These are phyloP conservation scores for Apotomis betuletana DNA, from an alignment of 2,888 invertebrate genomes.

Conservation along the genomic window DNA sequence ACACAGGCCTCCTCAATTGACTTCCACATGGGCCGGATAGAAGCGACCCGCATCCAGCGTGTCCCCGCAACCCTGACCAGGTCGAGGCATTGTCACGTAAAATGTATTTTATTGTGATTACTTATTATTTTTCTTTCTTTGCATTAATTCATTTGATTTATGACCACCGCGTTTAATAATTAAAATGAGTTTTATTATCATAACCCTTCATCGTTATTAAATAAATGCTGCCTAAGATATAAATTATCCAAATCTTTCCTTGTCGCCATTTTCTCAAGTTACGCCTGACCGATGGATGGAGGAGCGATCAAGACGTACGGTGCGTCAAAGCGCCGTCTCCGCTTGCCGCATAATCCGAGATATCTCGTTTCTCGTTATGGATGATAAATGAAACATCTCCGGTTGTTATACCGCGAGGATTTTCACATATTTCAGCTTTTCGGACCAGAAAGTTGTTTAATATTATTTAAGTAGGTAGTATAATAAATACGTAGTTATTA, in stretches of 20 bases:
- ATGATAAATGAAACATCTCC: conserved; percentile 34
- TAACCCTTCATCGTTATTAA: background rate
- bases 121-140: too few species aligned
- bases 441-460: too few species aligned
- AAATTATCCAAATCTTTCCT: conserved; percentile 45
- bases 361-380: conserved; percentile 36
- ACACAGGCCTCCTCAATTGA: too few species aligned
- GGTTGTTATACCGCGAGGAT: background rate
- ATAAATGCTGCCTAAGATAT: conserved; percentile 24
- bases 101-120: too few species aligned
- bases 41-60: too few species aligned
- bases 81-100: too few species aligned
- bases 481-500: too few species aligned
- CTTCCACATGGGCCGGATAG: too few species aligned
- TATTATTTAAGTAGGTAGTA: too few species aligned
- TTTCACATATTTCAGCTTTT: background rate
- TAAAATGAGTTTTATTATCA: background rate
- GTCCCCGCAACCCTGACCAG: too few species aligned
- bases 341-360: conserved; percentile 30
- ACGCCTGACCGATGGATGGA: conserved; percentile 31
- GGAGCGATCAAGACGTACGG: conserved; percentile 45
- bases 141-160: too few species aligned
- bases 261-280: conserved; percentile 40
- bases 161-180: too few species aligned
- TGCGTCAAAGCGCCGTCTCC: conserved; percentile 26